phyloP scores from a whole-genome alignment of 2,113 vertebrate genomes.

The Lycocorax pyrrhopterus region DNA sequence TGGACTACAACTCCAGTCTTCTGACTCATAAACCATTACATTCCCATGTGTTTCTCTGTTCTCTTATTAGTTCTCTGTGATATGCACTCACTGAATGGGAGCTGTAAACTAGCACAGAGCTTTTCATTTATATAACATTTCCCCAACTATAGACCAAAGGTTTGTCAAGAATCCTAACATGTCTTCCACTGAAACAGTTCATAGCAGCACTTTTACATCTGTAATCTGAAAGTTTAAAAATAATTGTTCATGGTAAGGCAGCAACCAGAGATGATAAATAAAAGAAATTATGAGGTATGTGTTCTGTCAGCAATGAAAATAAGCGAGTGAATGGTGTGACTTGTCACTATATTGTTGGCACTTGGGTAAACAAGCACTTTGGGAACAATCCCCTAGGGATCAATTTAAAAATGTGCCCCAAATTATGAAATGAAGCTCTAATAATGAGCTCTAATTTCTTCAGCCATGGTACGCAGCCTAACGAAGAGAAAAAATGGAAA shows the following conservation, averaged over 20 bases:
- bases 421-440: slow-evolving; percentile 36
- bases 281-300: slow-evolving; percentile 17
- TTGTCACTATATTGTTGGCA: not conserved
- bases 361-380: slow-evolving; percentile 57
- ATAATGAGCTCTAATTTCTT: slow-evolving; percentile 12
- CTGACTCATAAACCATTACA: not conserved
- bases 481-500: not conserved
- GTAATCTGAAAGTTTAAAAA: slow-evolving; percentile 20
- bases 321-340: not conserved
- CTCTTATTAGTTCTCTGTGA: not conserved
- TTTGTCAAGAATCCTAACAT: not conserved
- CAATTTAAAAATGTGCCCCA: slow-evolving; percentile 57
- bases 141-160: not conserved
- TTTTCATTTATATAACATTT: not conserved
- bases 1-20: not conserved
- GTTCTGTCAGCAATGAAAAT: not conserved
- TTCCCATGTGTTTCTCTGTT: not conserved
- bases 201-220: slow-evolving; percentile 28
- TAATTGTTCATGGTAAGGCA: slow-evolving; percentile 2
- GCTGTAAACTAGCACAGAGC: not conserved
- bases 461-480: rapidly evolving
- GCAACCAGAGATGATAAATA: slow-evolving; percentile 41
- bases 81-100: not conserved
- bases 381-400: slow-evolving; percentile 21
- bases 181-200: not conserved